Percentiles rank a stretch among this genome's conserved stretches.
Conservation (phyloP, 2,113 vertebrate species). For the Tragelaphus scriptus region DNA sequence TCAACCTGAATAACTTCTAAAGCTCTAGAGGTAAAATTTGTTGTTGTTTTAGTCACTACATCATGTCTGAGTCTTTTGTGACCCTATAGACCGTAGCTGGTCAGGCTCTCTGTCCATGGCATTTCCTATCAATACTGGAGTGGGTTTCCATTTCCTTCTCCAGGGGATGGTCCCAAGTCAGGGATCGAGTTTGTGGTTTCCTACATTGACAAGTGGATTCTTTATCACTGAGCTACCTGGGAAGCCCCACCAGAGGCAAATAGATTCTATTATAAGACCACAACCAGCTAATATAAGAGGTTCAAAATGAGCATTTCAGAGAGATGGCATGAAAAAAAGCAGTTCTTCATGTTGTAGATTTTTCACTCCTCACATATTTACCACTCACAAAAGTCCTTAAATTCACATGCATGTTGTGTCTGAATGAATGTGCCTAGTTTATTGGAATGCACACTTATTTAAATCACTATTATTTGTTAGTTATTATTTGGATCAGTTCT, state of each 20-base stretch:
- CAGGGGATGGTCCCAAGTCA: not conserved
- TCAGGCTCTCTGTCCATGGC: not conserved
- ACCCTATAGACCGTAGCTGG: not conserved
- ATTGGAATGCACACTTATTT: not conserved
- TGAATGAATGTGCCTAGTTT: not conserved
- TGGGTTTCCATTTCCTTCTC: not conserved
- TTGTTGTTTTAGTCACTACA: not conserved
- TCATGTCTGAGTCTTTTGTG: not conserved
- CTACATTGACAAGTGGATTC: not conserved
- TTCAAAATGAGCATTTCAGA: not conserved
- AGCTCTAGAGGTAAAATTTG: not conserved
- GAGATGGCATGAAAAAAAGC: not conserved
- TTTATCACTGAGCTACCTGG: not conserved
- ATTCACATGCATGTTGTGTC: not conserved
- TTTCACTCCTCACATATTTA: not conserved
- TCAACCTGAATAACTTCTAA: not conserved
- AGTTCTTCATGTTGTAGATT: not conserved
- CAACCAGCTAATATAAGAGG: not conserved
- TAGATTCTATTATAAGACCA: not conserved
- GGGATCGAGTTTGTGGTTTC: not conserved
- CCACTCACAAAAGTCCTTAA: not conserved
- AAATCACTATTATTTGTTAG: not conserved
- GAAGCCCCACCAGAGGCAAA: not conserved
- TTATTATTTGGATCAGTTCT: not conserved
- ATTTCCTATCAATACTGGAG: not conserved